Evolutionary conservation across 2,797 vertebrate species (phyloP).

Genomic region (Microhierax caerulescens): DNA sequence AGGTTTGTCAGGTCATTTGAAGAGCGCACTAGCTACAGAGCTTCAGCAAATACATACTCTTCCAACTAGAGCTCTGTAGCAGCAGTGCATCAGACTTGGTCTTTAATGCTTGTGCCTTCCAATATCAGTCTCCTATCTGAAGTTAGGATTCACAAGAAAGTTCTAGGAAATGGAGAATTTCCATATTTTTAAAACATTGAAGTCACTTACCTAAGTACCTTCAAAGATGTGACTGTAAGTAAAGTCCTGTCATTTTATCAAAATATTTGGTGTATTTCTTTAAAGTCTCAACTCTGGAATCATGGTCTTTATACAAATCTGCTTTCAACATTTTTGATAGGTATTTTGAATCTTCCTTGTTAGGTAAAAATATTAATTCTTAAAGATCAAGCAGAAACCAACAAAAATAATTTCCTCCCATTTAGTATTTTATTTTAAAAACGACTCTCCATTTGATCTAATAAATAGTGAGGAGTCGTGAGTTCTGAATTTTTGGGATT

Average conservation of each 20-base stretch:
- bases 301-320: not conserved
- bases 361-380: not conserved
- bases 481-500: not conserved
- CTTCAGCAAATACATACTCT: not conserved
- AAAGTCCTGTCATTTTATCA: not conserved
- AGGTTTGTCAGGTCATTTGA: not conserved
- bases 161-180: not conserved
- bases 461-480: not conserved
- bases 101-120: not conserved
- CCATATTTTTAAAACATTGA: not conserved
- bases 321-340: not conserved
- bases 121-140: not conserved
- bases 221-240: not conserved
- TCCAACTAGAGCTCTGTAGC: not conserved
- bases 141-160: not conserved
- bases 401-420: not conserved
- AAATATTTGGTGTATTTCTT: not conserved
- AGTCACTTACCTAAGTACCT: not conserved
- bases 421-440: not conserved
- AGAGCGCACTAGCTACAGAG: not conserved
- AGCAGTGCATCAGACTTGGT: not conserved
- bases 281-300: not conserved
- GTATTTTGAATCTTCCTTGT: not conserved
- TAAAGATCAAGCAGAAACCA: not conserved
- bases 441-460: not conserved